Conservation (phyloP, 2,888 invertebrate species). For the Alsophila aescularia region DNA sequence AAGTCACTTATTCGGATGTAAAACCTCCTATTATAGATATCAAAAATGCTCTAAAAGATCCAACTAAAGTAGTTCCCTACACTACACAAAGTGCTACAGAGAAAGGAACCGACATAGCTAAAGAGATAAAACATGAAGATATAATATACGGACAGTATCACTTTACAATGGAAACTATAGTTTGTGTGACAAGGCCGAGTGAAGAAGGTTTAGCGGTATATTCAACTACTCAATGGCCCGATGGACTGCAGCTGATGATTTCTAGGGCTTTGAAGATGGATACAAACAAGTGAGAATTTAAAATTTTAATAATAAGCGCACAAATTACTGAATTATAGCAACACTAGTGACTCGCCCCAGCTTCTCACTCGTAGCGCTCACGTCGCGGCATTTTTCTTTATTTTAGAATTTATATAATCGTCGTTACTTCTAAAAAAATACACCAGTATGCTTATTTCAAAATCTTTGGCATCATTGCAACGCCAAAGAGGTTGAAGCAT, state of each 20-base stretch:
- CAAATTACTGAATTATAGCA: too few relatives aligned
- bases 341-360: too few relatives aligned
- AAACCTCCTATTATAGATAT: slow-evolving; percentile 50
- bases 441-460: too few relatives aligned
- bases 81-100: slow-evolving; percentile 15
- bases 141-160: slow-evolving; percentile 87
- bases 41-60: slow-evolving; percentile 50
- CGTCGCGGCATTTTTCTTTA: too few relatives aligned
- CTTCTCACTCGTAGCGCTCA: too few relatives aligned
- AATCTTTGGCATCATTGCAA: too few relatives aligned
- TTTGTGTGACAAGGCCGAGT: slow-evolving; percentile 85
- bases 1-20: slow-evolving; percentile 72
- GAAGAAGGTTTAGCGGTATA: slow-evolving; percentile 89
- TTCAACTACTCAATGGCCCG: slow-evolving; percentile 88
- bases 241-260: slow-evolving; percentile 80
- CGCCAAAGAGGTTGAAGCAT: too few relatives aligned
- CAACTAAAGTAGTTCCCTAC: slow-evolving; percentile 42
- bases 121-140: slow-evolving; percentile 54
- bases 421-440: too few relatives aligned
- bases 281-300: slow-evolving; percentile 79
- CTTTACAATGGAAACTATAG: slow-evolving; percentile 89
- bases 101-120: too few relatives aligned
- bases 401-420: too few relatives aligned
- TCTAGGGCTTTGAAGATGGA: slow-evolving; percentile 81
- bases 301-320: too few relatives aligned